A percentile compares a stretch with the other conserved stretches of the same genome.
Conservation (phyloP, 1,140 invertebrate genomes). For the Tigriopus japonicus region DNA sequence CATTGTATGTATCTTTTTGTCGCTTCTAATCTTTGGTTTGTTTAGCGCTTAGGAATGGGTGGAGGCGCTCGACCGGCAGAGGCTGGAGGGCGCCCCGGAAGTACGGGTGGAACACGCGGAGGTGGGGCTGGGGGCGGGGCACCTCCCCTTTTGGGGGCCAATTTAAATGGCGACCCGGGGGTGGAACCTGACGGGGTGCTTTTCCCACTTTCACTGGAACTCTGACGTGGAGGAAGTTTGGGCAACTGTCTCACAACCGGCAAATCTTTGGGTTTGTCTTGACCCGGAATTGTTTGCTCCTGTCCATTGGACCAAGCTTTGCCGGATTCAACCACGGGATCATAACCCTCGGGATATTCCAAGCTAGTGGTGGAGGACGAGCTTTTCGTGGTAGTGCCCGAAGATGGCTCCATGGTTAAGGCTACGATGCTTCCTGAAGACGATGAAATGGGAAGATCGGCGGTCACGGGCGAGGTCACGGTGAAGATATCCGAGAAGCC, state of each 20-base stretch:
- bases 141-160: not conserved
- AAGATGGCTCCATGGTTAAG: not conserved
- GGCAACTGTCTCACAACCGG: too few relatives aligned
- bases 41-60: not conserved
- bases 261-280: not conserved
- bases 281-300: not conserved
- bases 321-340: not conserved
- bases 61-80: not conserved
- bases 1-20: too few relatives aligned
- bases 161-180: not conserved
- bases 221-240: too few relatives aligned
- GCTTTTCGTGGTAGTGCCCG: not conserved
- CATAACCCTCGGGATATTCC: not conserved
- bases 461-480: not conserved
- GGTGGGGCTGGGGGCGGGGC: not conserved
- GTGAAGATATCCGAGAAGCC: not conserved
- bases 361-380: not conserved
- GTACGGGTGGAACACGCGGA: not conserved
- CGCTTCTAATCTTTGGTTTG: not conserved
- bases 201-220: too few relatives aligned
- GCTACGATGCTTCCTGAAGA: not conserved
- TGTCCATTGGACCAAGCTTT: not conserved
- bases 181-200: too few relatives aligned
- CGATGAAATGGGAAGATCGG: not conserved
- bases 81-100: not conserved